Conservation (phyloP, 1,140 invertebrate genomes). For the Neodiprion pinetum region DNA sequence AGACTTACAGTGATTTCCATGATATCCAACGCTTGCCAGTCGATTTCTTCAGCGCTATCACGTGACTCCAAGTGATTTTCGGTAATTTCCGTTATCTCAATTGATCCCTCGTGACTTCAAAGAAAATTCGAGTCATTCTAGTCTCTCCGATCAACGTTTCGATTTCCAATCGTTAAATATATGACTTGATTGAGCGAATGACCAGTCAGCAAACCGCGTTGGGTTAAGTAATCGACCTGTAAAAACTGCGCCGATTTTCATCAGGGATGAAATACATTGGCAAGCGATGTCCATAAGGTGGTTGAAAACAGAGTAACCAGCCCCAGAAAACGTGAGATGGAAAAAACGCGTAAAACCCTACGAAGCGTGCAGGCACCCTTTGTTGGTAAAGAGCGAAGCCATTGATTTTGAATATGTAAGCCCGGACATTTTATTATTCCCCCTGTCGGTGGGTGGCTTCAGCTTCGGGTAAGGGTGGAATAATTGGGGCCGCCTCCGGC, state of each 20-base stretch:
- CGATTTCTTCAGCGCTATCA: no score
- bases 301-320: background rate
- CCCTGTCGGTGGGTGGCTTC: slow-evolving; percentile 34
- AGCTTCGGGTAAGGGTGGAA: slow-evolving; percentile 23
- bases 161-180: no score
- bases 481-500: slow-evolving; percentile 37
- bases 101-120: no score
- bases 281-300: background rate
- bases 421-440: slow-evolving; percentile 59
- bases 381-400: slow-evolving; percentile 41
- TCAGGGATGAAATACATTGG: background rate
- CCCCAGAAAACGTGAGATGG: background rate
- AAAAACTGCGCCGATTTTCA: background rate
- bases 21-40: no score
- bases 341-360: background rate
- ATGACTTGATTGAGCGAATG: no score
- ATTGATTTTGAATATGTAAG: slow-evolving; percentile 62
- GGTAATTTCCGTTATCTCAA: no score
- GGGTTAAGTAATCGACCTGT: no score
- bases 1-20: no score
- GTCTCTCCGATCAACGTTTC: no score
- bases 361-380: background rate
- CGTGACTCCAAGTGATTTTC: no score
- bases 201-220: no score
- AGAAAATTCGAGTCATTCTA: no score